Evolutionary conservation across 2,888 invertebrate species (phyloP).

Genomic region (Subacronicta megacephala): DNA sequence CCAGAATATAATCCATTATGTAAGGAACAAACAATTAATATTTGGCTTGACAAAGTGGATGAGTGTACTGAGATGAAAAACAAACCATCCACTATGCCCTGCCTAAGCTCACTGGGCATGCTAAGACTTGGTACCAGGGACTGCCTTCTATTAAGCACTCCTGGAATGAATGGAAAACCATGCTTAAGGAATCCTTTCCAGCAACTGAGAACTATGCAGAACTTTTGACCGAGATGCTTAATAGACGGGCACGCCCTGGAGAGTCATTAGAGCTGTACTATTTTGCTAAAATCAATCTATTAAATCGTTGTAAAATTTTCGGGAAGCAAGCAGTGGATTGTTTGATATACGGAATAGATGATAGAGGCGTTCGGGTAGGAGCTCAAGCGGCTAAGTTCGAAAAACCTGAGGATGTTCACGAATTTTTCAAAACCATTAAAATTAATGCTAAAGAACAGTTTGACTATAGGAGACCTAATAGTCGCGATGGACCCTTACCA

Average conservation of each 20-base stretch:
- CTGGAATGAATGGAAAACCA: conserved; percentile 6
- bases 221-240: conserved; percentile 10
- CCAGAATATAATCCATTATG: conserved; percentile 13
- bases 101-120: conserved; percentile 38
- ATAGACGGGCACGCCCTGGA: conserved; percentile 7
- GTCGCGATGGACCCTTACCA: conserved; percentile 1
- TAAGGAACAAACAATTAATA: conserved; percentile 16
- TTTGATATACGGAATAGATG: conserved; percentile 4
- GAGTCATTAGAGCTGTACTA: conserved; percentile 11
- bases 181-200: conserved; percentile 8
- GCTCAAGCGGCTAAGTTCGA: conserved; percentile 8
- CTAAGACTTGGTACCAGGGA: conserved; percentile 51
- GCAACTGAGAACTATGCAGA: no score
- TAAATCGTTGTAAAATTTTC: conserved; percentile 12
- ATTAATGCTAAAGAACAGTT: neutral
- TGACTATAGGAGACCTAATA: neutral
- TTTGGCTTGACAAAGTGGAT: conserved; percentile 15
- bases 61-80: conserved; percentile 11
- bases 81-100: conserved; percentile 28
- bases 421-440: conserved; percentile 15
- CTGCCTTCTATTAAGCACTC: conserved; percentile 23
- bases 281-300: conserved; percentile 6
- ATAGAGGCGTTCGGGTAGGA: conserved; percentile 5
- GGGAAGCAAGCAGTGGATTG: conserved; percentile 13
- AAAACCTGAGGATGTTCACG: conserved; percentile 6